Base-by-base conservation (phyloP, 2,888 invertebrate species). In the Nebria brevicollis region DNA sequence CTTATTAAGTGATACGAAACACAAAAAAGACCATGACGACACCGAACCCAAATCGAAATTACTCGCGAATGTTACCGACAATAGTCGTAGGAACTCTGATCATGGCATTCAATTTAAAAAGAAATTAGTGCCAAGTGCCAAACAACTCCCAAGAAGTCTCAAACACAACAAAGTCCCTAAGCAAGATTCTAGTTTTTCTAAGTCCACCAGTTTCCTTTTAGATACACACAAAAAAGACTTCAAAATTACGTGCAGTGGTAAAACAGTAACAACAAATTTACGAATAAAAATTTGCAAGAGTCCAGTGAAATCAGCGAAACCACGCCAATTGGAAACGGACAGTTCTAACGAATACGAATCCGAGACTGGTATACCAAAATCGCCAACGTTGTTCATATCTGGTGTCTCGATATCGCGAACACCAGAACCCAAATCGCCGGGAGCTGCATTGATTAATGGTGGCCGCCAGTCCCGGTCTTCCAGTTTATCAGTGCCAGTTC, bases 371-470 rank as follows among this genome's bases (percentile, higher is more conserved):
- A 91, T 91, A 73, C 91, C 91, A 11, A 91, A 91, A 85, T 91
- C 91, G 2, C 91, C 91, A 10, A 91, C 91, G 0, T 86, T 91
- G n/a, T 91, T 90, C 85, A 91, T 91, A 82, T 91, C 91, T 34
- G 91, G 91, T 34, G 91, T 91, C 10, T 91, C 91, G n/a, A 91
- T 91, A 83, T 91, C 90, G 65, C 87, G 91, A 34, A 91, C 91
- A 7, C 90, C 91, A 11, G 91, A 91, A 86, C 90, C 91, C 43
- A 89, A 90, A 85, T 88, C 88, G 34, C 89, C 90, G 25, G 89
- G 88, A 10, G 83, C 84, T 41, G 83, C 83, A 1, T 80, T 89
- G 54, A 87, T 87, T 54, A 83, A 82, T n/a, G 84, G 83, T 72
- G 90, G 90, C n/a, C 86, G 90, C 83, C 89, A 89, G 86, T 89